Conservation (phyloP, 1,140 invertebrate genomes). For the Pararge aegeria region DNA sequence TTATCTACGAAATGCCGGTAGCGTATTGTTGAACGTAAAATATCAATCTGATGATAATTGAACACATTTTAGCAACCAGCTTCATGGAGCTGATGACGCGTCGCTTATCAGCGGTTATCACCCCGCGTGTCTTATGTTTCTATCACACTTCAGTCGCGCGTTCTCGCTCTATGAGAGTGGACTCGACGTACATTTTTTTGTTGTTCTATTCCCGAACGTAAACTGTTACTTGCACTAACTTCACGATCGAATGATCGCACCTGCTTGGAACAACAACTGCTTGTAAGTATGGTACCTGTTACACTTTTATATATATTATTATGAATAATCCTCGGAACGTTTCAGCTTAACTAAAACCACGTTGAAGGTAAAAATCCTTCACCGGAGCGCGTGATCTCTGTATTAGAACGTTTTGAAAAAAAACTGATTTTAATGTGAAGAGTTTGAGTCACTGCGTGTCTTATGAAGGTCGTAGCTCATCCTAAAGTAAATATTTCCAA, state of each 20-base stretch:
- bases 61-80: constrained; percentile 38
- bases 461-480: constrained; percentile 60
- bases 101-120: constrained; percentile 72
- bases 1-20: background rate
- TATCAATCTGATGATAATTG: constrained; percentile 1
- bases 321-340: background rate
- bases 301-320: background rate
- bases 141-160: constrained; percentile 49
- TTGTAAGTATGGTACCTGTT: constrained; percentile 14
- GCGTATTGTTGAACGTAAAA: background rate
- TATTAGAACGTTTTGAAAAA: constrained; percentile 45
- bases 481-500: constrained; percentile 65
- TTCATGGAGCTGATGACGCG: constrained; percentile 50
- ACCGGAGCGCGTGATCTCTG: constrained; percentile 40
- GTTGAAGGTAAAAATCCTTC: constrained; percentile 19
- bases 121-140: constrained; percentile 57
- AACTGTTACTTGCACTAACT: constrained; percentile 28
- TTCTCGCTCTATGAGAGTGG: constrained; percentile 48
- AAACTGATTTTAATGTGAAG: constrained; percentile 32
- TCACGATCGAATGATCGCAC: constrained; percentile 23
- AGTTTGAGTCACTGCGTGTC: constrained; percentile 47
- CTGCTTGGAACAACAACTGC: background rate
- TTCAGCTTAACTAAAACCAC: constrained; percentile 20
- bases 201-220: constrained; percentile 29
- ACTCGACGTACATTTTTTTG: constrained; percentile 33